phyloP scores from a whole-genome alignment of 2,113 vertebrate genomes.

The Centropus bengalensis region DNA sequence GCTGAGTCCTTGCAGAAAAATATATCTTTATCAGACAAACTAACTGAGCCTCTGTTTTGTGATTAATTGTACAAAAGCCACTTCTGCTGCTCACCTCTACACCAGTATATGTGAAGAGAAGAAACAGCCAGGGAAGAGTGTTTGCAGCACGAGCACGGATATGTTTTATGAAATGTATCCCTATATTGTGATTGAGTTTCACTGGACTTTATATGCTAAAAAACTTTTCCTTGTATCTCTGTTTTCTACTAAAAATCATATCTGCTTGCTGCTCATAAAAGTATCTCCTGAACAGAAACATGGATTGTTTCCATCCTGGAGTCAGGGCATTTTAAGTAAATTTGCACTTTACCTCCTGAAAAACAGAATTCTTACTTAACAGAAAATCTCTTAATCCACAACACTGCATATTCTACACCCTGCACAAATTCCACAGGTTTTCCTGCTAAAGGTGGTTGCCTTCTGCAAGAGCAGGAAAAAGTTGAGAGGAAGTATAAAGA shows the following conservation, averaged over 20 bases:
- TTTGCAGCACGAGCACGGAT: not conserved
- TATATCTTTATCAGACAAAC: not conserved
- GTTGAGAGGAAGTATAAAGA: not conserved
- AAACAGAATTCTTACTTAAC: not conserved
- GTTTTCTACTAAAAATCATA: not conserved
- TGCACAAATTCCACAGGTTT: not conserved
- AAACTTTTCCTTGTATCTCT: not conserved
- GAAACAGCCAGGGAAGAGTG: not conserved
- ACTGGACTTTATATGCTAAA: not conserved
- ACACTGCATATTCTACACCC: not conserved
- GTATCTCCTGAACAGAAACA: not conserved
- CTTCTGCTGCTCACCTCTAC: not conserved
- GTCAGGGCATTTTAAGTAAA: not conserved
- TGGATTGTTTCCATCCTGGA: not conserved
- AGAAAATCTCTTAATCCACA: not conserved
- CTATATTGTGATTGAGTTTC: not conserved
- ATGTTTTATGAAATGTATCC: not conserved
- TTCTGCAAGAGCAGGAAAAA: not conserved
- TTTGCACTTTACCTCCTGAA: not conserved
- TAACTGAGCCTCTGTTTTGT: not conserved
- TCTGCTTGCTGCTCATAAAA: not conserved
- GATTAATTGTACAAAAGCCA: not conserved
- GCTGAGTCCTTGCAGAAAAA: not conserved
- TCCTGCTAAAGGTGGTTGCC: not conserved
- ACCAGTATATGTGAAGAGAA: not conserved